Base-by-base conservation (phyloP, 2,797 vertebrate genomes). In the Crax fasciolata region DNA sequence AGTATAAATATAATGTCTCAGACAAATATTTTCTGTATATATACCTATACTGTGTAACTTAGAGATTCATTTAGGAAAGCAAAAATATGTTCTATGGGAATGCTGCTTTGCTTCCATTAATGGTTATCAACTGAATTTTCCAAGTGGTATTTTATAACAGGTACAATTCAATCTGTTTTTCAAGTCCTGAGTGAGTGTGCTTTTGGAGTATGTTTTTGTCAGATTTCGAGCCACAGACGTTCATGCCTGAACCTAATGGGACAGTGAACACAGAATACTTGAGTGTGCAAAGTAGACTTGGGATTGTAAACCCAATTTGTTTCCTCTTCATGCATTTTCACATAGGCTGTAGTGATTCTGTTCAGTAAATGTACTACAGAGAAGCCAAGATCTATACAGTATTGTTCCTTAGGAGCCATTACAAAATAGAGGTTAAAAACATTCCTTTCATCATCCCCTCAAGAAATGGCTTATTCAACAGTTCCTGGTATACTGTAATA, bases 381-480 rank as follows among this genome's bases (percentile, higher is more conserved):
- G 62, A 49, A 94, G 84, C 59, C 49, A 80, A 81, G 67, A 75
- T 52, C 80, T 58, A 4, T 74, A 78, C 59, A 65, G 27, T 35
- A 5, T 46, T 71, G 71, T 74, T 94, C 85, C 83, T 73, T 84
- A 93, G 67, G 80, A 95, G 35, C 85, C 75, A 93, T 93, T 95
- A 82, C 85, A 90, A 94, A 94, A 62, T 30, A 82, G 67, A 77
- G 52, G 93, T 93, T 94, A 79, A 93, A 94, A 91, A 77, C 57
- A 82, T 81, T 86, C 71, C 79, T 94, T 82, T 84, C 82, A 91
- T 91, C 79, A 66, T 71, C 77, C 91, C 90, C 88, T 95, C 88
- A 70, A 79, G 70, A 73, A 91, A 61, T 73, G 83, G 84, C 94
- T 95, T 35, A 25, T 92, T 94, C 89, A 96, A 82, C 93, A 94